These are phyloP conservation scores for Thysanoteuthis rhombus DNA, from an alignment of 2,888 invertebrate species.

Conservation along the genomic window DNA sequence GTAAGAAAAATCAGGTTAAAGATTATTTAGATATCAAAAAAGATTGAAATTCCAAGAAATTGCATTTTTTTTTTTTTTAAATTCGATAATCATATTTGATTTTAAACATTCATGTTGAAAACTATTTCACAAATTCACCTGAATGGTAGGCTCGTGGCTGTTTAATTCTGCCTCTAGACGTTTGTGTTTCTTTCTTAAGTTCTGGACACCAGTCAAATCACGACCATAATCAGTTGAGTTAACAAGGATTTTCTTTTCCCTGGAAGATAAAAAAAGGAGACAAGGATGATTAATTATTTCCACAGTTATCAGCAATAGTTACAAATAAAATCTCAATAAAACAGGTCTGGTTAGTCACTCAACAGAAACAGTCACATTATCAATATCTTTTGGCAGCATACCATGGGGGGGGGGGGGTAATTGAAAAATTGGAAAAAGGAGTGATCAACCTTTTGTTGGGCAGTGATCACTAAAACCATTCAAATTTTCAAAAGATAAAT, in stretches of 20 bases:
- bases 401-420: too few relatives aligned
- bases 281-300: too few relatives aligned
- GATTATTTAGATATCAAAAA: not conserved
- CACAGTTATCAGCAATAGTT: too few relatives aligned
- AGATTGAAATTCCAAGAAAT: not conserved
- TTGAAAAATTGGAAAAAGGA: too few relatives aligned
- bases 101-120: too few relatives aligned
- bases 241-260: slow-evolving; percentile 95
- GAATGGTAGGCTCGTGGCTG: slow-evolving; percentile 97
- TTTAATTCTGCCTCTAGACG: slow-evolving; percentile 96
- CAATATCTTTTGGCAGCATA: too few relatives aligned
- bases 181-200: slow-evolving; percentile 98
- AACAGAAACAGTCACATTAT: too few relatives aligned
- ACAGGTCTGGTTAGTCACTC: too few relatives aligned
- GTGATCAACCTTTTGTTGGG: too few relatives aligned
- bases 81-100: not conserved
- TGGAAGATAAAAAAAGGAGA: slow-evolving; percentile 60
- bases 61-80: not conserved
- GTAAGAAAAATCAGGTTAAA: not conserved
- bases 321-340: too few relatives aligned
- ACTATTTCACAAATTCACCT: slow-evolving; percentile 69
- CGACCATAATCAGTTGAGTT: slow-evolving; percentile 98
- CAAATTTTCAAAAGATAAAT: too few relatives aligned
- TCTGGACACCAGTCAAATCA: slow-evolving; percentile 97
- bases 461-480: too few relatives aligned